Base-by-base conservation (phyloP, 2,797 vertebrate species). In the Pseudochaenichthys georgianus region DNA sequence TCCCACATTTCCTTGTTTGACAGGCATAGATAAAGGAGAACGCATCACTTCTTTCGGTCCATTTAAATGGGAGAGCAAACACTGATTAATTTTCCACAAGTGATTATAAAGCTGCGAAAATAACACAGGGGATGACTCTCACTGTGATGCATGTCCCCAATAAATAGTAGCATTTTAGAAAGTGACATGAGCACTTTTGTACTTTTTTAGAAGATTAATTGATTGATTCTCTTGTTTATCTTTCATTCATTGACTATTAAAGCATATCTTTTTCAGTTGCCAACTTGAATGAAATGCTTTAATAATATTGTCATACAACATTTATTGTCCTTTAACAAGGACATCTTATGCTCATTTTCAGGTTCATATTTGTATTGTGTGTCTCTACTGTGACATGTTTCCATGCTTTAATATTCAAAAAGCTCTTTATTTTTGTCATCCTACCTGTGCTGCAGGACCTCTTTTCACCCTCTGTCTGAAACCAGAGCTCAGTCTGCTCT, bases 101-200 rank as follows among this genome's bases (percentile, higher is more conserved):
- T 87, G 79, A 90, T 90, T 86, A 84, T 60, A 84, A 81, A 87
- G 77, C 73, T 84, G 77, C 72, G 80, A 89, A 66, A 79, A 70
- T 19, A 74, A 73, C 46, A 69, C 17, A 0, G 48, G 65, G 69
- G 66, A 47, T 48, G 73, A 78, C 68, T 77, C 62, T 67, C 66
- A 64, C 64, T 72, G 48, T 82, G 80, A 84, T 60, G 61, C 46
- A 68, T 70, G 67, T 72, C 67, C 55, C 58, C 72, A 78, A 71
- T 81, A 77, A 84, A 78, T 45, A 60, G 63, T 16, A 77, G 13
- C 19, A 59, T 74, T 75, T 79, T 67, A 47, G 21, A 64, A 64
- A 76, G 73, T 64, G 78, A 74, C 61, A 57, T 2, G 19, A 57
- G 13, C 55, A 64, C 42, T 65, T 70, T 73, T 59, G 53, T 31